Conservation (phyloP, 53 echinoderm and acorn worm species). For the Pentamera pediparva region DNA sequence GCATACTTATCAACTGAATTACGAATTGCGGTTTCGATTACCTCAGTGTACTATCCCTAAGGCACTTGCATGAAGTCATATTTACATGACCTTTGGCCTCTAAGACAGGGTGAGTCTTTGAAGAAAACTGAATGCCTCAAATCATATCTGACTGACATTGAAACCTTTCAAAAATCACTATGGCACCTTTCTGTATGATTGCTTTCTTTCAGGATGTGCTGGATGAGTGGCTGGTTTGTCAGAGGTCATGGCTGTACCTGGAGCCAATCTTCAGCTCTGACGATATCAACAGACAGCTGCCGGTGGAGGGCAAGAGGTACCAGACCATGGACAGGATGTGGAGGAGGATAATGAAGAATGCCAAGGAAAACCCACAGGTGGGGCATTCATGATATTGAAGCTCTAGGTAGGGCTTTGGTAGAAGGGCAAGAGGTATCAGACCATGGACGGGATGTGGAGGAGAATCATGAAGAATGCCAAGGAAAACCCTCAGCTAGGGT, state of each 20-base stretch:
- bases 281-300: slow-evolving; percentile 98
- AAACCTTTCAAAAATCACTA: no score
- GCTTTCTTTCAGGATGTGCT: slow-evolving; percentile 70
- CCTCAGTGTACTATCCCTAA: no score
- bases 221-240: slow-evolving; percentile 96
- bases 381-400: no score
- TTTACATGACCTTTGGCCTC: no score
- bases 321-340: slow-evolving; percentile 99
- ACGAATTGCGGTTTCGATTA: no score
- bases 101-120: no score
- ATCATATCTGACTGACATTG: no score
- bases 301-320: slow-evolving; percentile 95
- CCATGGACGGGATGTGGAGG: slow-evolving; percentile 99
- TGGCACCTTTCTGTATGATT: no score
- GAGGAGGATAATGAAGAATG: slow-evolving; percentile 99
- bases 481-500: slow-evolving; percentile 91
- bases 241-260: slow-evolving; percentile 93
- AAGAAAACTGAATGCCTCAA: no score
- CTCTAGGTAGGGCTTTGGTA: no score
- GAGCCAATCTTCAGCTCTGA: slow-evolving; percentile 99
- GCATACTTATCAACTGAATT: no score
- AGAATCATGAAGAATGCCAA: slow-evolving; percentile 98
- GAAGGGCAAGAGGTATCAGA: slow-evolving; percentile 93
- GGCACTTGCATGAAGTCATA: no score
- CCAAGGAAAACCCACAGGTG: slow-evolving; percentile 98